Evolutionary conservation across 2,113 vertebrate genomes (phyloP).

Genomic region (Dicentrarchus labrax): DNA sequence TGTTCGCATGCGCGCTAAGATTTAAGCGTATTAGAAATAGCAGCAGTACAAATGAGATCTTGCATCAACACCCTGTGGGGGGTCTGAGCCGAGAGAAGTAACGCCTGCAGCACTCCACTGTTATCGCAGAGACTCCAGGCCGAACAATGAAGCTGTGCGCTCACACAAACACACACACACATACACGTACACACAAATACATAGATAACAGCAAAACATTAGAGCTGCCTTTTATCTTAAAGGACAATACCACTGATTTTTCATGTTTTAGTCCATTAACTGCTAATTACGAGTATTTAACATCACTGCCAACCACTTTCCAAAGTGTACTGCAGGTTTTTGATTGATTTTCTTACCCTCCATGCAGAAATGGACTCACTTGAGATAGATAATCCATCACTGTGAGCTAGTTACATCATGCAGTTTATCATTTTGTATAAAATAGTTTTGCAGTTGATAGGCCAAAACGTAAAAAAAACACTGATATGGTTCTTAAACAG

Average conservation of each 20-base stretch:
- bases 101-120: conserved; percentile 58
- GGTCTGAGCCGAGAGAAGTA: conserved; percentile 61
- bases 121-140: conserved; percentile 49
- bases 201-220: conserved; percentile 15
- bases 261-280: conserved; percentile 3
- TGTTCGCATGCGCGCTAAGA: conserved; percentile 22
- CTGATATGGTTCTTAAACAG: neutral
- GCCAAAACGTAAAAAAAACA: neutral
- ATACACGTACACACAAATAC: conserved; percentile 8
- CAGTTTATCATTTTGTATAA: neutral
- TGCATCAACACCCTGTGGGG: conserved; percentile 72
- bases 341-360: conserved; percentile 34
- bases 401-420: conserved; percentile 20
- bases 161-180: conserved; percentile 4
- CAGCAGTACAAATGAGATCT: conserved; percentile 71
- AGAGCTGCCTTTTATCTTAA: conserved; percentile 14
- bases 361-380: neutral
- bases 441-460: neutral
- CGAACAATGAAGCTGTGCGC: conserved; percentile 38
- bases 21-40: conserved; percentile 69
- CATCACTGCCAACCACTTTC: neutral
- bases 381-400: conserved; percentile 20
- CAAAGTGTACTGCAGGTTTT: conserved; percentile 5
- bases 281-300: conserved; percentile 24
- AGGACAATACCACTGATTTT: neutral